Evolutionary conservation across 2,113 vertebrate genomes (phyloP), one percentile per base, ranked within the genome.

Genomic region (Heptranchias perlo): DNA sequence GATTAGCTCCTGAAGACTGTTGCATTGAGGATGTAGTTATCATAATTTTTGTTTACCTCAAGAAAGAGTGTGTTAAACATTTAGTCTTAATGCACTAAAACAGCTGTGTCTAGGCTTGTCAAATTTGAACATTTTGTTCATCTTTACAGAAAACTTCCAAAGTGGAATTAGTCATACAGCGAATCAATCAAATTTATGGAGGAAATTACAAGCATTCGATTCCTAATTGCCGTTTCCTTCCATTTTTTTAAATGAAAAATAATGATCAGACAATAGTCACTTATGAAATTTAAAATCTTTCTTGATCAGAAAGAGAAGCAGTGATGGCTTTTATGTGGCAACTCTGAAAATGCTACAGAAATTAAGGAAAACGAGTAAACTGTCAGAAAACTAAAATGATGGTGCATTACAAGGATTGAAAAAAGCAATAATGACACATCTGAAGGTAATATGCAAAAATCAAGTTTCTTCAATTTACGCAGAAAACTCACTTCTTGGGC

Each of bases 391-490:
- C 94, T 52, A 49, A 91, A 91, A 91, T 91, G 21, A 16, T 91
- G 49, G 64, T 31, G 47, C 93, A 95, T 95, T 95, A 31, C 64
- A 94, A 67, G 61, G 44, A 95, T 69, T 28, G 44, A 16, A 6
- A 54, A 67, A 95, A 95, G 94, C 94, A 95, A 95, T 95, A 95
- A 95, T 69, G 65, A 47, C 44, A 95, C 94, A 52, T 95, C 31
- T 52, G 47, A 35, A 58, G 64, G 47, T 52, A 28, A 67, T 95
- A 95, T 95, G 64, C 44, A 95, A 95, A 94, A 94, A 94, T 47
- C 39, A 49, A 58, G 44, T 95, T 91, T 91, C 52, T 91, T 91
- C 47, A 52, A 94, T 94, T 65, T 95, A 95, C 31, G 64, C 87
- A 69, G 64, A 95, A 52, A 69, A 95, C 65, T 95, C 44, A 69